These are phyloP conservation scores for Amblyornis subalaris DNA, from an alignment of 2,113 vertebrate species.

Conservation along the genomic window DNA sequence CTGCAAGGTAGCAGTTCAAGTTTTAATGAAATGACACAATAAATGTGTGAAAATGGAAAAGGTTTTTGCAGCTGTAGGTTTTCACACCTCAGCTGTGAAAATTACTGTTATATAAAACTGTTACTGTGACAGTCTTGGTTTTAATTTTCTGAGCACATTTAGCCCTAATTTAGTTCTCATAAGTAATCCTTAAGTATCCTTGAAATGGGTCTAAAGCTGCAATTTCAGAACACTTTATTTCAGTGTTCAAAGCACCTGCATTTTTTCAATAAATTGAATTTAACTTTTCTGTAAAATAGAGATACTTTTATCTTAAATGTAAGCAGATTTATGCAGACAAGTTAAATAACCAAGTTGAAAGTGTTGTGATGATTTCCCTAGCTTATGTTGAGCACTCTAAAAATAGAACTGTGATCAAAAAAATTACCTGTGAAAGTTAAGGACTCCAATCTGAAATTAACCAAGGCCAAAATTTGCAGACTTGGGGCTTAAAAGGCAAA, in stretches of 20 bases:
- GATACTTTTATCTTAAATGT: neutral
- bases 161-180: neutral
- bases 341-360: neutral
- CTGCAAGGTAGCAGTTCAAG: neutral
- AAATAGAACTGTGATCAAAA: neutral
- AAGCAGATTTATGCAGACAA: neutral
- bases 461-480: neutral
- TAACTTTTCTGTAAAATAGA: neutral
- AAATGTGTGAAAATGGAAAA: neutral
- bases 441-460: neutral
- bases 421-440: neutral
- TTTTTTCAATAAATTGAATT: neutral
- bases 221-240: neutral
- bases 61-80: neutral
- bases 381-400: neutral
- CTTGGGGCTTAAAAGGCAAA: neutral
- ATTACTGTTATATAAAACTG: neutral
- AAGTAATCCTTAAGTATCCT: neutral
- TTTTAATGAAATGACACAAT: neutral
- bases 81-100: neutral
- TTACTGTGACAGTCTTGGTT: neutral
- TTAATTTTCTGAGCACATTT: neutral
- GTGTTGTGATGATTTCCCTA: neutral
- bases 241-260: neutral
- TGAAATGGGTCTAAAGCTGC: neutral